Conservation (phyloP, 2,888 invertebrate species). For the Leucophora obtusa region DNA sequence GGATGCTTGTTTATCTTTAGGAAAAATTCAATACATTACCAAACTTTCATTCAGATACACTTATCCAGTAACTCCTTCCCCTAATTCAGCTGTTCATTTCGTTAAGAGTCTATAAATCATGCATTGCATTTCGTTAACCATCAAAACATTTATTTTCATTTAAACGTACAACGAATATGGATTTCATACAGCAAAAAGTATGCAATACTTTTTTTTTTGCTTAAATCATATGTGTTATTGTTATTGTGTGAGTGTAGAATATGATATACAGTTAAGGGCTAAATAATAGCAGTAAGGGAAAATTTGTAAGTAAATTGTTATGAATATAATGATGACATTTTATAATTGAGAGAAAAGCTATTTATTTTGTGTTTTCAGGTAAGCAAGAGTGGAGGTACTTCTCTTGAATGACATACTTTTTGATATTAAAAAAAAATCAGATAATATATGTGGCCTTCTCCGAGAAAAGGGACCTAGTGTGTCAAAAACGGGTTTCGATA, state of each 20-base stretch:
- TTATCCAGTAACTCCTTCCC: constrained; percentile 22
- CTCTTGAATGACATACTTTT: too few relatives aligned
- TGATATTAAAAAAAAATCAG: too few relatives aligned
- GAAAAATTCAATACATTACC: constrained; percentile 56
- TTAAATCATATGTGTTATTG: not conserved
- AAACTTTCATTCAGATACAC: constrained; percentile 5
- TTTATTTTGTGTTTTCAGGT: too few relatives aligned
- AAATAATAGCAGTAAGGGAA: not conserved
- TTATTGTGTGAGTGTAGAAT: not conserved
- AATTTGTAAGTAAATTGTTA: too few relatives aligned
- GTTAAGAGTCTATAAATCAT: constrained; percentile 65
- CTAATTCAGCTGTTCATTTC: constrained; percentile 37
- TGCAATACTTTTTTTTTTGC: constrained; percentile 38
- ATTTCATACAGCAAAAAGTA: constrained; percentile 20
- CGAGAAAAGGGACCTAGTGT: too few relatives aligned
- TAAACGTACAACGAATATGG: constrained; percentile 17
- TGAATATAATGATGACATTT: too few relatives aligned
- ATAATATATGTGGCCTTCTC: too few relatives aligned
- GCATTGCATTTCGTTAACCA: constrained; percentile 65
- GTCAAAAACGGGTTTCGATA: too few relatives aligned
- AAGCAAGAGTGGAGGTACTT: too few relatives aligned
- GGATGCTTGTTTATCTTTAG: constrained; percentile 53
- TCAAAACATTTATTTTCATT: constrained; percentile 64
- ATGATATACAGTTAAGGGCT: not conserved
- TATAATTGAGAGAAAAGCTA: too few relatives aligned